phyloP scores from a whole-genome alignment of 2,888 invertebrate species.

The Marasmarcha lunaedactyla region DNA sequence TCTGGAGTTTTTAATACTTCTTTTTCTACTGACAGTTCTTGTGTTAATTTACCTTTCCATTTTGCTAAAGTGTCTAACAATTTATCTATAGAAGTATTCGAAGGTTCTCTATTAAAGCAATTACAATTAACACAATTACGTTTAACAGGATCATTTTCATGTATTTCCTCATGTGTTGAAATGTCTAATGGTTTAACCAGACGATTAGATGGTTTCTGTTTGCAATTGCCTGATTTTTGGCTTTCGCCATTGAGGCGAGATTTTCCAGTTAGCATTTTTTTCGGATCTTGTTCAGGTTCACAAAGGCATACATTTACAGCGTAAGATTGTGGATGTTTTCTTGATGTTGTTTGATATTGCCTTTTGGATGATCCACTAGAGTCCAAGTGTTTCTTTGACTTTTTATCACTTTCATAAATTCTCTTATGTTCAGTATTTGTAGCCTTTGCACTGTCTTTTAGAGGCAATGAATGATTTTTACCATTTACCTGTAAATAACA shows the following conservation, averaged over 20 bases:
- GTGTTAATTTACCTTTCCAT: slow-evolving; percentile 26
- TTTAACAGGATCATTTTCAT: no score
- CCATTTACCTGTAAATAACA: no score
- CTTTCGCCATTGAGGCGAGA: no score
- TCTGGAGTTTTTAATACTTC: no score
- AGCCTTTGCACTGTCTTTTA: neutral
- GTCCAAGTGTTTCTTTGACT: neutral
- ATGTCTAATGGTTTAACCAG: no score
- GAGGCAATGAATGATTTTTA: neutral
- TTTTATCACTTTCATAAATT: neutral
- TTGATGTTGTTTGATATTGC: no score
- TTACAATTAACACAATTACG: no score
- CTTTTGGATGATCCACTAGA: slow-evolving; percentile 9
- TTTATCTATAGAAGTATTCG: slow-evolving; percentile 44
- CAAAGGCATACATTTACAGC: slow-evolving; percentile 50
- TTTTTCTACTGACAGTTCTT: no score
- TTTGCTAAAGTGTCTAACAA: slow-evolving; percentile 34
- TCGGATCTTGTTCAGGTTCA: slow-evolving; percentile 10
- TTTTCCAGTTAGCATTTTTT: no score
- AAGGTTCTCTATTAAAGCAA: slow-evolving; percentile 30
- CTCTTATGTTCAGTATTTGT: neutral
- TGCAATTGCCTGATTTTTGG: no score
- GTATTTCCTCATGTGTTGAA: no score
- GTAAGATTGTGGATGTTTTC: slow-evolving; percentile 22
- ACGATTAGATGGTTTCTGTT: no score